These are phyloP conservation scores for Caprella mutica DNA, from an alignment of 2,888 invertebrate species.

Conservation along the genomic window DNA sequence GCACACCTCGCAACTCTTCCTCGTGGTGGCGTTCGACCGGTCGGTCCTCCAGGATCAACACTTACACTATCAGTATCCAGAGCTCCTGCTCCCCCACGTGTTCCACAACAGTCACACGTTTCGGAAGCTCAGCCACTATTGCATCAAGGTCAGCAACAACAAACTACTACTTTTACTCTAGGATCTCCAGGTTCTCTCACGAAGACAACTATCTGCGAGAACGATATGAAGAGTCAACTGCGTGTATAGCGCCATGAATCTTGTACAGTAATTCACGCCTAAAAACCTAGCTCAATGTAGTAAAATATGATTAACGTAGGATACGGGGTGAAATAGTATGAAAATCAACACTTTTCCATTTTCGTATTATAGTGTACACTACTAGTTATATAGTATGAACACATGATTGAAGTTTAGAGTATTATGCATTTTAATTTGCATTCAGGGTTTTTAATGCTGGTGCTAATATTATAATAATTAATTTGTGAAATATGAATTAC, in stretches of 20 bases:
- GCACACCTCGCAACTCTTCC: slow-evolving; percentile 29
- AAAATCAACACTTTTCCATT: no score
- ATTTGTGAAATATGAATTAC: no score
- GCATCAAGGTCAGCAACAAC: slow-evolving; percentile 16
- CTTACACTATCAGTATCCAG: slow-evolving; percentile 30
- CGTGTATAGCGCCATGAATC: slow-evolving; percentile 34
- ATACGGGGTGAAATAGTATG: no score
- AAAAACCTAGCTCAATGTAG: no score
- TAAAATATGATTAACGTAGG: no score
- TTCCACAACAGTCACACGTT: slow-evolving; percentile 24
- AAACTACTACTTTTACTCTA: slow-evolving; percentile 27
- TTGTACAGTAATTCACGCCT: no score
- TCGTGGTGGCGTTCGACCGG: slow-evolving; percentile 15
- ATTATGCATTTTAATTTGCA: no score
- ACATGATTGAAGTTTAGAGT: no score
- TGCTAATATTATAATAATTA: no score
- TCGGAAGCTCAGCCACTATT: slow-evolving; percentile 32
- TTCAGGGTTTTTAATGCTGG: no score
- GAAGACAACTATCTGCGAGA: slow-evolving; percentile 30
- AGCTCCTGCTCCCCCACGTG: slow-evolving; percentile 30
- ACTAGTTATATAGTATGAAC: no score
- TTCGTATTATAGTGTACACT: no score
- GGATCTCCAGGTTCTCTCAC: slow-evolving; percentile 26
- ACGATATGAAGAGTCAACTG: slow-evolving; percentile 22
- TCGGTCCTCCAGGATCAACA: slow-evolving; percentile 12